Conservation (phyloP, 2,888 invertebrate species). For the Tinea pellionella region DNA sequence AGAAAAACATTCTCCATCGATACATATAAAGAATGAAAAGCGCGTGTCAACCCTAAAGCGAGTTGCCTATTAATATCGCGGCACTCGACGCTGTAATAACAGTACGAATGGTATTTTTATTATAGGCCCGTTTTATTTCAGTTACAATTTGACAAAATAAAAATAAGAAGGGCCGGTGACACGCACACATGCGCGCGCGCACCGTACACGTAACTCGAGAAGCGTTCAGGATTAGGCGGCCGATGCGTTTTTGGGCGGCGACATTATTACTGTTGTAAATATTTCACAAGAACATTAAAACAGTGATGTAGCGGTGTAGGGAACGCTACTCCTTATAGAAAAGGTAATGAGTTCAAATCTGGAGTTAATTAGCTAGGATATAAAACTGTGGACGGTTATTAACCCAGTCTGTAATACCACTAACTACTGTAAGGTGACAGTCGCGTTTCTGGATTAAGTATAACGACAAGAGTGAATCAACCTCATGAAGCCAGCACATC, state of each 20-base stretch:
- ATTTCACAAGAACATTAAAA: background rate
- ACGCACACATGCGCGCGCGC: constrained; percentile 13
- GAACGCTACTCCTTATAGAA: no score
- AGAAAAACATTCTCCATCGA: no score
- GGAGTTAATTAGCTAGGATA: no score
- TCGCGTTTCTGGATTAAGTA: no score
- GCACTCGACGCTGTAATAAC: constrained; percentile 45
- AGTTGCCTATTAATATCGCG: constrained; percentile 8
- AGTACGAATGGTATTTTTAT: constrained; percentile 67
- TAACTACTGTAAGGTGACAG: no score
- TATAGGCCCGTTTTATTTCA: constrained; percentile 64
- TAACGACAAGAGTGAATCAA: no score
- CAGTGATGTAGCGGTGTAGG: background rate
- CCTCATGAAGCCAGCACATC: no score
- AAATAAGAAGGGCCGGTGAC: constrained; percentile 53
- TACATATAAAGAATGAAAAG: no score
- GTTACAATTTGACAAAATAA: constrained; percentile 69
- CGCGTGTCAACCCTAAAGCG: background rate
- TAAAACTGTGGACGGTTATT: no score
- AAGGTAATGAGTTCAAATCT: no score
- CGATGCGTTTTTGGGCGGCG: constrained; percentile 1
- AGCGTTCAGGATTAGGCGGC: constrained; percentile 19
- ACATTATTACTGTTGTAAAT: background rate
- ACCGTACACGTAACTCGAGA: constrained; percentile 29
- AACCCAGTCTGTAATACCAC: no score